A percentile compares a stretch with the other conserved stretches of the same genome.
phyloP scores from a whole-genome alignment of 1,140 invertebrate species.

The Camponotus pennsylvanicus region DNA sequence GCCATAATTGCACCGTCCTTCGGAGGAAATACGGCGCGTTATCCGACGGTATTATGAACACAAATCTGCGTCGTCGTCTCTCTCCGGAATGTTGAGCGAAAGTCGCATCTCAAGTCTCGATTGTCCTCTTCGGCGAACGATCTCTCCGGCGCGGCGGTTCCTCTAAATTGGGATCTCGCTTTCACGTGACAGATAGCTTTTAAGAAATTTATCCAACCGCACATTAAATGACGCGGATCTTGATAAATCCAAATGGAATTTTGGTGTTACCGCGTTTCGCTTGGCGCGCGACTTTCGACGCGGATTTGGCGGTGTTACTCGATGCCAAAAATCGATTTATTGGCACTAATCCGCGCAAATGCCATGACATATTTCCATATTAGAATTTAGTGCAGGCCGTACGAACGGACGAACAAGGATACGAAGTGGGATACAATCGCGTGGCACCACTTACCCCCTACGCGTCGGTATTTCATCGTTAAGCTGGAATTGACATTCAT shows the following conservation, averaged over 20 bases:
- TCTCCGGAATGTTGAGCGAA: slow-evolving; percentile 47
- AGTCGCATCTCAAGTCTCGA: slow-evolving; percentile 46
- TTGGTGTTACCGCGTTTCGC: slow-evolving; percentile 65
- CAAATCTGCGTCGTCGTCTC: slow-evolving; percentile 50
- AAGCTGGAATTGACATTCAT: background rate
- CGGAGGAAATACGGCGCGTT: slow-evolving; percentile 47
- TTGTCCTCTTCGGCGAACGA: slow-evolving; percentile 43
- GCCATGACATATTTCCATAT: slow-evolving; percentile 40
- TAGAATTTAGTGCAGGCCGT: slow-evolving; percentile 20
- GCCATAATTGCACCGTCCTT: slow-evolving; percentile 50
- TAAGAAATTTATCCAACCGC: slow-evolving; percentile 73
- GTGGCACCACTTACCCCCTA: background rate
- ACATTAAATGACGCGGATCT: slow-evolving; percentile 74
- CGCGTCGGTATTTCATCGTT: slow-evolving; percentile 31
- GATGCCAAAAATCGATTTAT: slow-evolving; percentile 71
- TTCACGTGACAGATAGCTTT: slow-evolving; percentile 65
- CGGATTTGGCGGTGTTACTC: slow-evolving; percentile 55
- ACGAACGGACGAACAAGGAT: background rate
- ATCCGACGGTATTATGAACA: slow-evolving; percentile 53
- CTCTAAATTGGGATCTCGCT: slow-evolving; percentile 26
- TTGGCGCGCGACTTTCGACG: slow-evolving; percentile 68
- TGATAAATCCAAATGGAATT: slow-evolving; percentile 78
- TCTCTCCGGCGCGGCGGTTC: slow-evolving; percentile 29
- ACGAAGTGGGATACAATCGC: background rate
- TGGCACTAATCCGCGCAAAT: slow-evolving; percentile 58